A percentile compares a stretch with the other conserved stretches of the same genome.
These are phyloP conservation scores for Danio tinwini DNA, from an alignment of 2,797 vertebrate species.

Conservation along the genomic window DNA sequence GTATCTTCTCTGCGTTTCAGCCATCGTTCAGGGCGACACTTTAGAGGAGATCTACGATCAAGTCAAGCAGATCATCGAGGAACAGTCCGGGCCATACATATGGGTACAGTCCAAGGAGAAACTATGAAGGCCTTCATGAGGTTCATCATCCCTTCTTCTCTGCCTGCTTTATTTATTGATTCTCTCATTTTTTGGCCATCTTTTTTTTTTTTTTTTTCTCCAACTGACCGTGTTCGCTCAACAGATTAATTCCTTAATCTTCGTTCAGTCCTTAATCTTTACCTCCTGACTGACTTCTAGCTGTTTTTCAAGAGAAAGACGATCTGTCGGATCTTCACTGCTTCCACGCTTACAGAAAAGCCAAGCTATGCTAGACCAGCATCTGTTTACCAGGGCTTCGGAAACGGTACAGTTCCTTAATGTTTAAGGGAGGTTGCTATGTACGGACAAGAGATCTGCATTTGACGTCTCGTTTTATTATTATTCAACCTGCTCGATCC, in stretches of 20 bases:
- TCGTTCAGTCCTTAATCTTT: slow-evolving; percentile 60
- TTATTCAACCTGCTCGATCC: slow-evolving; percentile 68
- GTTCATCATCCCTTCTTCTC: slow-evolving; percentile 58
- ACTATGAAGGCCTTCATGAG: slow-evolving; percentile 79
- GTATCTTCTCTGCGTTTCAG: slow-evolving; percentile 73
- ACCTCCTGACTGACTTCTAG: slow-evolving; percentile 44
- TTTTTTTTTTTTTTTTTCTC: slow-evolving; percentile 56
- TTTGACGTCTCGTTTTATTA: slow-evolving; percentile 77
- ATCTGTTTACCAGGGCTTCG: slow-evolving; percentile 73
- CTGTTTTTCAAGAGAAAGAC: slow-evolving; percentile 36
- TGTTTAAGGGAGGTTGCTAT: slow-evolving; percentile 93
- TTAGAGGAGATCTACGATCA: slow-evolving; percentile 97
- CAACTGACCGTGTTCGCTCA: slow-evolving; percentile 64
- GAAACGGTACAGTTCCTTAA: slow-evolving; percentile 90
- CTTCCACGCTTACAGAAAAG: slow-evolving; percentile 68
- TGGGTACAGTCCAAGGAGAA: slow-evolving; percentile 98
- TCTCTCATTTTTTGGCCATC: slow-evolving; percentile 35
- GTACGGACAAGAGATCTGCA: slow-evolving; percentile 64
- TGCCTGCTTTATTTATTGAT: slow-evolving; percentile 70
- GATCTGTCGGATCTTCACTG: slow-evolving; percentile 64
- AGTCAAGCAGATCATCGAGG: slow-evolving; percentile 96
- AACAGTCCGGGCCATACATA: slow-evolving; percentile 93
- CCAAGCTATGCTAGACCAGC: slow-evolving; percentile 77
- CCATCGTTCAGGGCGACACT: slow-evolving; percentile 94
- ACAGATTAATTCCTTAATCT: slow-evolving; percentile 37